These are phyloP conservation scores for Batillaria attramentaria DNA, from an alignment of 1,140 invertebrate species.

Conservation along the genomic window DNA sequence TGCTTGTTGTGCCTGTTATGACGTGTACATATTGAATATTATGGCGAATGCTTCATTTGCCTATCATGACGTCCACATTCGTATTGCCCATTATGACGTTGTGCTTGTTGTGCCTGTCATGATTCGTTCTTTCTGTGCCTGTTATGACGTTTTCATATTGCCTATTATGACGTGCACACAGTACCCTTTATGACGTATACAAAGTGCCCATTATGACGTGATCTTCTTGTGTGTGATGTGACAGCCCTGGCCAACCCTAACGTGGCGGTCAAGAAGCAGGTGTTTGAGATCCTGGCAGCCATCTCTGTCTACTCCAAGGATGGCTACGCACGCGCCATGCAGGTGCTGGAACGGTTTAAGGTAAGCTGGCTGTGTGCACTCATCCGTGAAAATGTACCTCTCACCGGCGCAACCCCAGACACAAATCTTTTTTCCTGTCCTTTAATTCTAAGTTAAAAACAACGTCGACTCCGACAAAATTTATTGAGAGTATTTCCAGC, in stretches of 20 bases:
- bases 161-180: too few relatives aligned
- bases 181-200: too few relatives aligned
- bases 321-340: slow-evolving; percentile 72
- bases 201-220: too few relatives aligned
- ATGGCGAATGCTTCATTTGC: too few relatives aligned
- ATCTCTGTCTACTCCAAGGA: slow-evolving; percentile 74
- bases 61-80: too few relatives aligned
- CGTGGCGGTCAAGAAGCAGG: slow-evolving; percentile 73
- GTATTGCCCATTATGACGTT: too few relatives aligned
- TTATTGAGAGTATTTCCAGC: too few relatives aligned
- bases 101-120: too few relatives aligned
- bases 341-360: slow-evolving; percentile 72
- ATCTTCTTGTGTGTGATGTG: slow-evolving; percentile 35
- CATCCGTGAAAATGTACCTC: background rate
- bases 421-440: background rate
- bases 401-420: background rate
- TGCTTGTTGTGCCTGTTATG: too few relatives aligned
- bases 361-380: slow-evolving; percentile 57
- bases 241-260: slow-evolving; percentile 73
- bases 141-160: too few relatives aligned
- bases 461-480: background rate
- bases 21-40: too few relatives aligned
- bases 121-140: too few relatives aligned
- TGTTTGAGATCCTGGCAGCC: slow-evolving; percentile 75
- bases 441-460: background rate